Evolutionary conservation across 2,797 vertebrate species (phyloP).

Genomic region (Valencia hispanica): DNA sequence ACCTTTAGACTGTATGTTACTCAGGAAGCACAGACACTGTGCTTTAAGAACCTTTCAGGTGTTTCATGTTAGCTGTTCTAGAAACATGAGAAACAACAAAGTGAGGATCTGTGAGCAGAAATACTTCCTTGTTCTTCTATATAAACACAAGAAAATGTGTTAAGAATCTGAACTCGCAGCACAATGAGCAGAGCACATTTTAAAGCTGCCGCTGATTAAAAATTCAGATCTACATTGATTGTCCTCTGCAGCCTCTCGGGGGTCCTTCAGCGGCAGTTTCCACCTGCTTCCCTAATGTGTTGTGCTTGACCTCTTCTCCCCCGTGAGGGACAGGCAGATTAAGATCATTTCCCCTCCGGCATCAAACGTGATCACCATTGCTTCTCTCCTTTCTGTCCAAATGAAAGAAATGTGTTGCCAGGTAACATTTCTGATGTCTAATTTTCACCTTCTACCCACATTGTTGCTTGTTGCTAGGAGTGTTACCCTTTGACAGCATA

Average conservation of each 20-base stretch:
- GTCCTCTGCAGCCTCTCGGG: background rate
- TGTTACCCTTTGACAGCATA: conserved; percentile 55
- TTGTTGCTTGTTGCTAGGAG: conserved; percentile 59
- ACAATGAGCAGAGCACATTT: background rate
- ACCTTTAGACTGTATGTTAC: background rate
- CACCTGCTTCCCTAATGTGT: background rate
- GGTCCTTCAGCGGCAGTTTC: conserved; percentile 6
- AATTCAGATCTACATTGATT: conserved; percentile 4
- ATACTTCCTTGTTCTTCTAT: background rate
- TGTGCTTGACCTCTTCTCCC: conserved; percentile 29
- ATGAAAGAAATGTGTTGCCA: conserved; percentile 48
- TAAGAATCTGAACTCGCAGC: background rate
- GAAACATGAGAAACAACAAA: background rate
- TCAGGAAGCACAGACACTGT: background rate
- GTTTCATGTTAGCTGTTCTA: background rate
- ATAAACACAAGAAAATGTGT: background rate
- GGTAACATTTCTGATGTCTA: conserved; percentile 42
- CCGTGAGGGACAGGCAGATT: background rate
- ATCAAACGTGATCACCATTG: conserved; percentile 7
- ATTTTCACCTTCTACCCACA: conserved; percentile 42
- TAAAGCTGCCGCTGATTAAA: conserved; percentile 12
- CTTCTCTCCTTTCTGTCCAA: conserved; percentile 35
- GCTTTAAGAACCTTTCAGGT: background rate
- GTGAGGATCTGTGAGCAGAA: background rate
- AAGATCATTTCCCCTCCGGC: conserved; percentile 27